Evolutionary conservation across 2,113 vertebrate species (phyloP), one percentile per base, ranked within the genome.

Genomic region (Podarcis raffonei): DNA sequence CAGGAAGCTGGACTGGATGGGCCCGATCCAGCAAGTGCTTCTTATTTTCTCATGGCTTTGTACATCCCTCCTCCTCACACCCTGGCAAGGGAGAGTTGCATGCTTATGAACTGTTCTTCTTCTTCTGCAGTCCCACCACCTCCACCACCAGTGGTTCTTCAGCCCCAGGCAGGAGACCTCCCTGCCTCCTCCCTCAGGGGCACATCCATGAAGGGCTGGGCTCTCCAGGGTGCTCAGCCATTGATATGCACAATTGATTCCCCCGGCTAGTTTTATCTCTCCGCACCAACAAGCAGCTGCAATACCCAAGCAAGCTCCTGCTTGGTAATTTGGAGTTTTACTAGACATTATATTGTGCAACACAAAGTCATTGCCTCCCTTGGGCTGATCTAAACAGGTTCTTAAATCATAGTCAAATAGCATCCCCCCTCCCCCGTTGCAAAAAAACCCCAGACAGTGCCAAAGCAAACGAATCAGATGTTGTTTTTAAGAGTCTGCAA

Each of bases 261-360:
- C 65, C 39, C 8, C 68, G 76, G 42, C 48, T 23, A 74, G 59
- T 85, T 69, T 57, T 69, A 53, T 79, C 48, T 62, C 76, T 86
- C 62, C 69, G 66, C 77, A 13, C 75, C 2, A 39, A 86, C 79
- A 79, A 86, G 85, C 85, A 86, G 75, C 65, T 48, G 76, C 75
- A 39, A 11, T 68, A 78, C 66, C 22, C 39, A 79, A 25, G 42
- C 75, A 25, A 4, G 12, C 20, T 32, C 75, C 53, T 62, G 75
- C 76, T 35, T 48, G 53, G 75, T 65, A 78, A 77, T 77, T 68
- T 83, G 81, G 81, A 83, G 81, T 83, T 78, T 86, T 86, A 78
- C 85, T 79, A 78, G 85, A 78, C 42, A 32, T 86, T 78, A 77
- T 42, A 68, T 78, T 68, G 85, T 5, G 62, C 23, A 20, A 32